Conservation (phyloP, 2,113 vertebrate genomes). For the Anoura caudifer region DNA sequence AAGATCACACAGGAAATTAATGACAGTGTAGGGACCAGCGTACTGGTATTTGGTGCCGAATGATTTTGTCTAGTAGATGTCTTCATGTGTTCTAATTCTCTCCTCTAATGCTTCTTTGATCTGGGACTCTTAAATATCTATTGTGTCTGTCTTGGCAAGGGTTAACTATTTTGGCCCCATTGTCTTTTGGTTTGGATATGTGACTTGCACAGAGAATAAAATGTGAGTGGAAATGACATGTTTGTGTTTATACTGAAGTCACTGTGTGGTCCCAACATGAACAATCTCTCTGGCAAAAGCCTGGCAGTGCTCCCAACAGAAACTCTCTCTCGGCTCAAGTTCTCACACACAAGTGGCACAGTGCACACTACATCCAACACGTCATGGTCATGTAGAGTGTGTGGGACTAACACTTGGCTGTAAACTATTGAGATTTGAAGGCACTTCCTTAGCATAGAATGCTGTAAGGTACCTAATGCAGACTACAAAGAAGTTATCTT, state of each 20-base stretch:
- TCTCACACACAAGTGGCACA: not conserved
- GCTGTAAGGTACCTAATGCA: not conserved
- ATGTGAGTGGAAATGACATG: not conserved
- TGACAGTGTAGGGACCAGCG: not conserved
- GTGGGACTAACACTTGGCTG: not conserved
- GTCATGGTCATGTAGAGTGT: not conserved
- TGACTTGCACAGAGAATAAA: not conserved
- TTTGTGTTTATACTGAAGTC: not conserved
- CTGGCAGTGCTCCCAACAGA: not conserved
- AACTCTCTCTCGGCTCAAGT: not conserved
- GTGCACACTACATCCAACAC: rapidly evolving
- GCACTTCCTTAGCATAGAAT: not conserved
- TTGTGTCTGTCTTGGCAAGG: not conserved
- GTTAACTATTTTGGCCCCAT: not conserved
- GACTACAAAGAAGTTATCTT: not conserved
- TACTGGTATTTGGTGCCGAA: not conserved
- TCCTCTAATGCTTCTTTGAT: not conserved
- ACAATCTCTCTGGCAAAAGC: not conserved
- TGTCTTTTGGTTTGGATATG: not conserved
- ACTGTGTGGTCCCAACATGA: not conserved
- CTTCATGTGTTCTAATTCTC: not conserved
- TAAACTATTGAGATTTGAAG: not conserved
- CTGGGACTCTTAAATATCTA: not conserved
- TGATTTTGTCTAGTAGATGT: not conserved
- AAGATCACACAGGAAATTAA: not conserved